Evolutionary conservation across 2,888 invertebrate genomes (phyloP).

Genomic region (Amiota mariae): DNA sequence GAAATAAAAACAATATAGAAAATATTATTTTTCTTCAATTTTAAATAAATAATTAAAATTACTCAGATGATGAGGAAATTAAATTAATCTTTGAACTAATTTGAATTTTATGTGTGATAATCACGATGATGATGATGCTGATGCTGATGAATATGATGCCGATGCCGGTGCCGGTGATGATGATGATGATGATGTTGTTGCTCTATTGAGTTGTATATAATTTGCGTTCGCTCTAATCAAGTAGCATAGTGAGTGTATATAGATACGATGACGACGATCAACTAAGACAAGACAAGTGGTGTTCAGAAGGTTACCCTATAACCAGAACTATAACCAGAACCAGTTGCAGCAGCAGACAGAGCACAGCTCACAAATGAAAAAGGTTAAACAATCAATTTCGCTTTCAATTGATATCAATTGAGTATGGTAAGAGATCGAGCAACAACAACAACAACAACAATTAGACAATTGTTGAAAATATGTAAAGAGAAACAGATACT

Average conservation of each 20-base stretch:
- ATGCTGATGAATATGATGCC: neutral
- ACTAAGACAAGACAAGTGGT: neutral
- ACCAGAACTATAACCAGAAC: conserved; percentile 2
- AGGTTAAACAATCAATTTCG: conserved; percentile 65
- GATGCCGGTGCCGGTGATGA: neutral
- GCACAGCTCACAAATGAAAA: conserved; percentile 35
- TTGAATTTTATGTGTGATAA: conserved; percentile 39
- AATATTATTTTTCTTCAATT: neutral
- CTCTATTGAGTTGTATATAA: neutral
- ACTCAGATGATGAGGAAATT: conserved; percentile 41
- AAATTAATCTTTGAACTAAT: conserved; percentile 57
- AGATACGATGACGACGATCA: too few relatives aligned
- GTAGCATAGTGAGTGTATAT: too few relatives aligned
- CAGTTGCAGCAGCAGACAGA: neutral
- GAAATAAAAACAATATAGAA: too few relatives aligned
- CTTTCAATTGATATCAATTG: conserved; percentile 63
- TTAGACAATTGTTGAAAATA: conserved; percentile 32
- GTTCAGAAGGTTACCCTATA: neutral
- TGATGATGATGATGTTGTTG: conserved; percentile 1
- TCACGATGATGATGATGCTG: neutral
- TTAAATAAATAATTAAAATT: conserved; percentile 40
- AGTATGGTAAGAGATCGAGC: conserved; percentile 26
- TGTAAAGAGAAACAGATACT: conserved; percentile 36
- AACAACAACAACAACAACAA: neutral
- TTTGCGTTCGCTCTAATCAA: too few relatives aligned